Conservation (phyloP, 2,797 vertebrate genomes). For the Pangasius krempfi region DNA sequence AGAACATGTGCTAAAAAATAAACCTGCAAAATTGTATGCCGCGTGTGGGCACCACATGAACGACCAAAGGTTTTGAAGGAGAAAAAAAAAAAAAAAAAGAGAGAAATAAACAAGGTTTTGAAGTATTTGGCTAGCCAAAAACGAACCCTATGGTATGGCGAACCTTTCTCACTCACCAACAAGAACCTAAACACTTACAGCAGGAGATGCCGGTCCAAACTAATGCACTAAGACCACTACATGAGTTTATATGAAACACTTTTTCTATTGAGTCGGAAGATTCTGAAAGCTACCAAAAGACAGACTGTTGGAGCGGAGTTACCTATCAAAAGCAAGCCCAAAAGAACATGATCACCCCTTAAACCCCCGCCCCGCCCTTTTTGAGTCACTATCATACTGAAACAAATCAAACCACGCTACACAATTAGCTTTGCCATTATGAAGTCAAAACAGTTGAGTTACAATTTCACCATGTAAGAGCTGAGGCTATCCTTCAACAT, state of each 20-base stretch:
- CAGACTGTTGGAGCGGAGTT: constrained; percentile 76
- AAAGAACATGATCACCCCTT: constrained; percentile 64
- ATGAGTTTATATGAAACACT: constrained; percentile 78
- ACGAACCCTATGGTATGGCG: constrained; percentile 62
- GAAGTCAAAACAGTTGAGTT: constrained; percentile 59
- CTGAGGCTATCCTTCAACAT: constrained; percentile 65
- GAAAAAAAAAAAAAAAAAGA: constrained; percentile 27
- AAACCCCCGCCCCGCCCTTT: constrained; percentile 50
- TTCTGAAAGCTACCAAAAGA: constrained; percentile 82
- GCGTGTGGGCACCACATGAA: constrained; percentile 72
- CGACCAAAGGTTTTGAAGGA: constrained; percentile 68
- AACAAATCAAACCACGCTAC: constrained; percentile 58
- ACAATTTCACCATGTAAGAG: constrained; percentile 63
- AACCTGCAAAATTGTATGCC: constrained; percentile 78
- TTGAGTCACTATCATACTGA: constrained; percentile 61
- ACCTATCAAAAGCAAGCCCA: constrained; percentile 68
- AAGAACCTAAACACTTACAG: constrained; percentile 78
- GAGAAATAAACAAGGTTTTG: constrained; percentile 48
- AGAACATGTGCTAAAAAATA: constrained; percentile 80
- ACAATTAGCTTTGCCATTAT: constrained; percentile 62
- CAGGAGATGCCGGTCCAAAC: constrained; percentile 76
- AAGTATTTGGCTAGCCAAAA: constrained; percentile 72
- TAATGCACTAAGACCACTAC: constrained; percentile 84
- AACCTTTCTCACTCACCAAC: constrained; percentile 74
- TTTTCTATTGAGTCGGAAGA: constrained; percentile 79